Conservation (phyloP, 2,113 vertebrate genomes). For the Cebidichthys violaceus region DNA sequence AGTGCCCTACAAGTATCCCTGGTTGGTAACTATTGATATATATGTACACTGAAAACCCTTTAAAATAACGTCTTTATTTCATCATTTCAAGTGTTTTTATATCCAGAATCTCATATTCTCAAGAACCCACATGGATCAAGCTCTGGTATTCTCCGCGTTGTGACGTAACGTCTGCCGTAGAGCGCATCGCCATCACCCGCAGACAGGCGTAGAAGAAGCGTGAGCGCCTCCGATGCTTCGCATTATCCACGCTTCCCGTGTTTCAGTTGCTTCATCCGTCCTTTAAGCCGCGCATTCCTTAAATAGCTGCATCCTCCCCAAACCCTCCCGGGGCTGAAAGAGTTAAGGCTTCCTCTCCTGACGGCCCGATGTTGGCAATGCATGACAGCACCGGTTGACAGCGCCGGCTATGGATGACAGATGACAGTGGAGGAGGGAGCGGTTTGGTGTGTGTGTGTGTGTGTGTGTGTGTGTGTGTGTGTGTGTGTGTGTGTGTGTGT, state of each 20-base stretch:
- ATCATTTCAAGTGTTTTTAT: not conserved
- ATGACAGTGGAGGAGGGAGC: slow-evolving; percentile 80
- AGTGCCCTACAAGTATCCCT: not conserved
- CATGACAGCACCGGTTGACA: slow-evolving; percentile 84
- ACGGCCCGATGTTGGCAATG: slow-evolving; percentile 77
- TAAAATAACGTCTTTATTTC: too few relatives aligned
- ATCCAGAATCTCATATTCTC: not conserved
- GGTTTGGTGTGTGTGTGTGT: slow-evolving; percentile 62
- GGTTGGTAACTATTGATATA: not conserved
- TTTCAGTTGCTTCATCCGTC: slow-evolving; percentile 61
- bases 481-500: not conserved
- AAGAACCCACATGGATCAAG: not conserved
- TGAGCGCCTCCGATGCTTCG: slow-evolving; percentile 31
- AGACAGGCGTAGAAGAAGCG: slow-evolving; percentile 27
- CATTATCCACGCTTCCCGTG: slow-evolving; percentile 57
- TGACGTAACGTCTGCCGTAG: slow-evolving; percentile 19
- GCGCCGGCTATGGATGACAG: slow-evolving; percentile 84
- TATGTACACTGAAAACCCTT: too few relatives aligned
- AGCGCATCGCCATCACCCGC: slow-evolving; percentile 13
- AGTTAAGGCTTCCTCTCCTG: slow-evolving; percentile 80
- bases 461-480: slow-evolving; percentile 26
- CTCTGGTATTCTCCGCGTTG: not conserved
- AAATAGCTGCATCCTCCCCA: slow-evolving; percentile 72
- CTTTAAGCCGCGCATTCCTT: slow-evolving; percentile 62
- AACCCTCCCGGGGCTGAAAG: slow-evolving; percentile 69